Evolutionary conservation across 2,888 invertebrate genomes (phyloP), one percentile per base, ranked within the genome.

Genomic region (Diadegma fenestrale): DNA sequence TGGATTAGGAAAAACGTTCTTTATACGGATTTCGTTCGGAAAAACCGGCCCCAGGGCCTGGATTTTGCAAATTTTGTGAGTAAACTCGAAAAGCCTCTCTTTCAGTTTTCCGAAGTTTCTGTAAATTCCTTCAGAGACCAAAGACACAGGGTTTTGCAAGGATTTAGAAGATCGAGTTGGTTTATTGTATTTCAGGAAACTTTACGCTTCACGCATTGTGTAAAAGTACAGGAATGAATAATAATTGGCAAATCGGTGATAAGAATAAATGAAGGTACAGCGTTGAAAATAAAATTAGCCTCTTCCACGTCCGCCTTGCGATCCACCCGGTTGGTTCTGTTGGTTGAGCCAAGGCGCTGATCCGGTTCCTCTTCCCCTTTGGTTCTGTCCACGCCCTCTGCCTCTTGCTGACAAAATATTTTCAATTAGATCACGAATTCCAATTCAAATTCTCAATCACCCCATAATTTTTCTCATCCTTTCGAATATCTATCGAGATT

Each of bases 291-390:
- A 33, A 77, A 68, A 71, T 92, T 93, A 93, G 88, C 93, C 93
- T 83, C 93, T 91, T 88, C 94, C 94, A 86, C 94, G 89, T 77
- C 93, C 94, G n/a, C 93, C 86, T 89, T 93, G 93, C 33, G 94
- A 89, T 84, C 92, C 91, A 71, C 90, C 91, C 0, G 93, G 90
- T 88, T 94, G 94, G 86, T 92, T 93, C 69, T 93, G 93, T 87
- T 93, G 94, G 89, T 93, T 94, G 1, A 94, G 89, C 94, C 94
- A 94, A 26, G 94, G 94, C 26, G 94, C 94, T 0, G 92, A 92
- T 41, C 94, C 94, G n/a, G 94, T 94, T 45, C 94, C 94, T 87
- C 93, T 89, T 4, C 94, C 94, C 90, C 94, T 92, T 88, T 93
- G 93, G 80, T 91, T 93, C 81, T 92, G 92, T 10, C 93, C 93